phyloP scores from a whole-genome alignment of 1,140 invertebrate species.

The Radopholus similis region DNA sequence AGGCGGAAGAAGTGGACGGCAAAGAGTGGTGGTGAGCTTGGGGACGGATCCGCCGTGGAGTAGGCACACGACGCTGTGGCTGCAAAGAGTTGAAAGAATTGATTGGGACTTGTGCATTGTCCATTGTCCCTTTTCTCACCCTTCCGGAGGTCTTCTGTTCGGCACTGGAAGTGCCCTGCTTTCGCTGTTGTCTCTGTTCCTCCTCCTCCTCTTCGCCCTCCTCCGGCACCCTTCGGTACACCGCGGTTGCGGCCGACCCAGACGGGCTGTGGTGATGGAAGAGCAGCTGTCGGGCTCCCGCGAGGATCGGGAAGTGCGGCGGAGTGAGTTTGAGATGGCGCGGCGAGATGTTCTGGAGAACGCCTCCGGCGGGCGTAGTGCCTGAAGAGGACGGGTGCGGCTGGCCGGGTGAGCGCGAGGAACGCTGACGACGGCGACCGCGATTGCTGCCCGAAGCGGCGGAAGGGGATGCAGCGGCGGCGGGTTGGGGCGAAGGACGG shows the following conservation, averaged over 20 bases:
- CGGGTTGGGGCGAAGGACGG: neutral
- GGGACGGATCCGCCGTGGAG: neutral
- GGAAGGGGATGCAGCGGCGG: neutral
- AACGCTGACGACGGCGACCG: neutral
- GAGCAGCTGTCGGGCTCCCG: neutral
- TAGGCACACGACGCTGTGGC: neutral
- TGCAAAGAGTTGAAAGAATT: neutral
- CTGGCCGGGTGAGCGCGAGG: neutral
- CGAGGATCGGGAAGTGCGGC: neutral
- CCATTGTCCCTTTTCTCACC: neutral
- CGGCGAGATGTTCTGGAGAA: too few species aligned
- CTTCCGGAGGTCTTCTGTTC: neutral
- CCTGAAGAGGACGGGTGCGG: neutral
- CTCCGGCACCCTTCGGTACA: constrained; percentile 5
- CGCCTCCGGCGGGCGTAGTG: too few species aligned
- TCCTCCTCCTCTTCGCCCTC: neutral
- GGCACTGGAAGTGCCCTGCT: neutral
- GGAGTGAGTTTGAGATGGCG: too few species aligned
- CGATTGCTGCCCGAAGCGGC: neutral
- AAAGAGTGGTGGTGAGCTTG: neutral
- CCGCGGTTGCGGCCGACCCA: neutral
- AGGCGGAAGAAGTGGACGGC: neutral
- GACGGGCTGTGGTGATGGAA: neutral
- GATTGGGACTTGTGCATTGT: neutral
- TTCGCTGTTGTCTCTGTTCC: neutral